Evolutionary conservation across 2,888 invertebrate species (phyloP).

Genomic region (Agrotis puta): DNA sequence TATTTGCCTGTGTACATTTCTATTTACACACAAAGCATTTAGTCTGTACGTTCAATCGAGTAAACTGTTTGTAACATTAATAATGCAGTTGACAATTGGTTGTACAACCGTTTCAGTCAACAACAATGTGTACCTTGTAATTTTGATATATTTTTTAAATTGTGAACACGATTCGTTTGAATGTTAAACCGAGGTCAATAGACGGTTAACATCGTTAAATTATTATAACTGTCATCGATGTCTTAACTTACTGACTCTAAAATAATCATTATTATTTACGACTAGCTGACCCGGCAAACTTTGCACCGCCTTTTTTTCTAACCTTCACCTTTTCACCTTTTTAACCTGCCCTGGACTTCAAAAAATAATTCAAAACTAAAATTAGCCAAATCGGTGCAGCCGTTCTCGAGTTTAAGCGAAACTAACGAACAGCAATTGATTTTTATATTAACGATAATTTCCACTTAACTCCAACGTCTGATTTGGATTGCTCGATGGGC

Average conservation of each 20-base stretch:
- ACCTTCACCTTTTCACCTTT: too few species aligned
- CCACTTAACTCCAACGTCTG: too few species aligned
- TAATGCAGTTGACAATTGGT: conserved; percentile 28
- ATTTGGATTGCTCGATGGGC: neutral
- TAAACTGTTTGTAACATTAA: conserved; percentile 43
- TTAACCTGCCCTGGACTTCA: too few species aligned
- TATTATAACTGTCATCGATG: neutral
- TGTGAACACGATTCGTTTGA: neutral
- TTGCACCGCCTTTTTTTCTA: too few species aligned
- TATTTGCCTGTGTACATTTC: conserved; percentile 8
- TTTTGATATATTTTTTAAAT: conserved; percentile 15
- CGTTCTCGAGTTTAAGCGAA: too few species aligned
- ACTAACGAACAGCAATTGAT: too few species aligned
- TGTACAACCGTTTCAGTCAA: conserved; percentile 18
- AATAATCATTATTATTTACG: neutral
- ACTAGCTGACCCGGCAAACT: too few species aligned
- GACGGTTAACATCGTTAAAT: neutral
- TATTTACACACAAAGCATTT: conserved; percentile 29
- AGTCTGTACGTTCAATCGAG: conserved; percentile 3
- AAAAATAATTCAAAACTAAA: too few species aligned
- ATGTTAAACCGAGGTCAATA: neutral
- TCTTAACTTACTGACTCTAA: neutral
- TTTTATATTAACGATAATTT: too few species aligned
- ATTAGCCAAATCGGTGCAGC: too few species aligned
- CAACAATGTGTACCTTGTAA: conserved; percentile 22